Conservation (phyloP, 2,113 vertebrate species). For the Cisticola juncidis region DNA sequence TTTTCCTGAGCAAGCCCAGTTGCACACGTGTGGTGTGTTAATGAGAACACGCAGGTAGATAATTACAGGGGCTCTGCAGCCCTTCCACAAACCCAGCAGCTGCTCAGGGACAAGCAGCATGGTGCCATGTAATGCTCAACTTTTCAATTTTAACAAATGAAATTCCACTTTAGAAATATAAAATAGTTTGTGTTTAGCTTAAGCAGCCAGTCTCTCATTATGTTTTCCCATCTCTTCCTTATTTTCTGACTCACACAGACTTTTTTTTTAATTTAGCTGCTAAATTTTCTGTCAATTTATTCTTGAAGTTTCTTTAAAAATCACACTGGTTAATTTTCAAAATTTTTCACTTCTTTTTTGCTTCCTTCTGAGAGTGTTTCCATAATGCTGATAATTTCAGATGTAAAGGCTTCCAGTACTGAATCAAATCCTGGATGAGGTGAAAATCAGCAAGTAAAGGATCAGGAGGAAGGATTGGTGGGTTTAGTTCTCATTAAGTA, state of each 20-base stretch:
- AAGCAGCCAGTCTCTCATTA: not conserved
- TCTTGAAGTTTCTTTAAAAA: not conserved
- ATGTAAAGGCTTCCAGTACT: not conserved
- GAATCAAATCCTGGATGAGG: not conserved
- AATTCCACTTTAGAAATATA: not conserved
- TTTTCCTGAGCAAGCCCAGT: not conserved
- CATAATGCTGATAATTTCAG: not conserved
- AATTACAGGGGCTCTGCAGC: not conserved
- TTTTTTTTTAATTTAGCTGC: not conserved
- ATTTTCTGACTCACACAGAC: not conserved
- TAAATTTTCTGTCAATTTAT: not conserved
- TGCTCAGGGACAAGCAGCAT: not conserved
- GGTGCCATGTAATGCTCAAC: not conserved
- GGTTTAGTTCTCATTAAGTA: not conserved
- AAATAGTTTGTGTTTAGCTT: not conserved
- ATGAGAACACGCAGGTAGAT: not conserved
- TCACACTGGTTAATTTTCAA: not conserved
- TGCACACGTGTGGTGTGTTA: not conserved
- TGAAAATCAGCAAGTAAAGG: not conserved
- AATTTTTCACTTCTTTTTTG: not conserved
- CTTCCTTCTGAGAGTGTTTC: not conserved
- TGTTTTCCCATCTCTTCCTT: not conserved
- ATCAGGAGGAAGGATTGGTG: not conserved
- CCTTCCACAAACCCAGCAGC: not conserved
- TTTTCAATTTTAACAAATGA: not conserved